Percentiles rank a stretch among this genome's conserved stretches.
phyloP scores from a whole-genome alignment of 92 coral and sea anemone species.

The Phenganax marumi region DNA sequence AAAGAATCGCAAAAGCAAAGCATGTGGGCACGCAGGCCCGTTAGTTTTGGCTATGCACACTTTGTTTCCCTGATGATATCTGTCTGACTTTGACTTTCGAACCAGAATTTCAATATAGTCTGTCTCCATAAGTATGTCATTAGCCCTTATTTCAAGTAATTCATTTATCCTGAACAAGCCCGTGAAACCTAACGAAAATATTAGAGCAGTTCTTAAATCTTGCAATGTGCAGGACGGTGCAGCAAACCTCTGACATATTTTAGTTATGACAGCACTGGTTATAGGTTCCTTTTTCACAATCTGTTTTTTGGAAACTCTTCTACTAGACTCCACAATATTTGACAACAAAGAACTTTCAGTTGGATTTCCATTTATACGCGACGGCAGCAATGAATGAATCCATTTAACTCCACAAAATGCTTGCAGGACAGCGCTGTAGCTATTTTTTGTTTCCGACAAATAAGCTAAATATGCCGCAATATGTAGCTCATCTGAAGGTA shows the following conservation, averaged over 20 bases:
- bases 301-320: constrained; percentile 13
- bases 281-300: constrained; percentile 46
- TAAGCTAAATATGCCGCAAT: constrained; percentile 40
- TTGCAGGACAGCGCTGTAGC: constrained; percentile 31
- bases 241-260: constrained; percentile 11
- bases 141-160: constrained; percentile 41
- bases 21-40: constrained; percentile 46
- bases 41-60: constrained; percentile 54
- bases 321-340: constrained; percentile 46
- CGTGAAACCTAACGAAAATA: constrained; percentile 45
- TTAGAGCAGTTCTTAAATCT: constrained; percentile 50
- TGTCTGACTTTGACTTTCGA: constrained; percentile 49
- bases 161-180: constrained; percentile 51
- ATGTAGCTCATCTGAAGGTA: constrained; percentile 40
- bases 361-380: constrained; percentile 24
- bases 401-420: constrained; percentile 44
- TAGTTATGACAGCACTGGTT: background rate
- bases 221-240: constrained; percentile 23
- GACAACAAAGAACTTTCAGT: constrained; percentile 30
- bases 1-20: constrained; percentile 39
- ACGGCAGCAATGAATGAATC: constrained; percentile 44
- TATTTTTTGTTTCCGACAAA: constrained; percentile 43
- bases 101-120: constrained; percentile 45
- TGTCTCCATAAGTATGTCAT: constrained; percentile 32
- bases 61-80: constrained; percentile 46